Evolutionary conservation across 2,888 invertebrate species (phyloP).

Genomic region (Eupithecia abbreviata): DNA sequence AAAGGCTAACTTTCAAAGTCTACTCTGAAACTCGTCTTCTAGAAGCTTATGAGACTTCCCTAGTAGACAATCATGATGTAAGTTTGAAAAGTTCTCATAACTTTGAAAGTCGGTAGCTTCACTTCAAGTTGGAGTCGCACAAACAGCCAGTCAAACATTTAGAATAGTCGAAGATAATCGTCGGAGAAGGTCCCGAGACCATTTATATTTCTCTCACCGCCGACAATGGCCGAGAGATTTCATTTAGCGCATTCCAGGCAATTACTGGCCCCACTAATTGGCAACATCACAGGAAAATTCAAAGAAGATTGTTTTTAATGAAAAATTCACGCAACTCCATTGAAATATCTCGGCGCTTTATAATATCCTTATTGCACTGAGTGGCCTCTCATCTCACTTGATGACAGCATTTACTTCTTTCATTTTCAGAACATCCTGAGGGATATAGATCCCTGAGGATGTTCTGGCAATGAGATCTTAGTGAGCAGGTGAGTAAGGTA

Average conservation of each 20-base stretch:
- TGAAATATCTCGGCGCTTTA: constrained; percentile 27
- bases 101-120: background rate
- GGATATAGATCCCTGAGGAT: too few species aligned
- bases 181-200: constrained; percentile 32
- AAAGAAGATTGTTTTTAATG: constrained; percentile 69
- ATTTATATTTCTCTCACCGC: constrained; percentile 51
- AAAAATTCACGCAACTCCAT: constrained; percentile 56
- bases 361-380: constrained; percentile 31
- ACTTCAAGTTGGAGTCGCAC: background rate
- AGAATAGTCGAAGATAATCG: constrained; percentile 45
- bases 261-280: constrained; percentile 66
- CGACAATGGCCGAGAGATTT: constrained; percentile 53
- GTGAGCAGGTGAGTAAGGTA: too few species aligned
- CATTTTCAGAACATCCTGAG: background rate
- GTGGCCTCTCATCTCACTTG: constrained; percentile 27
- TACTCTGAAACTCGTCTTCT: background rate
- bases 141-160: constrained; percentile 1
- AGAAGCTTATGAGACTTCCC: background rate
- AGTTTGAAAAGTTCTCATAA: constrained; percentile 5
- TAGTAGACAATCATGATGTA: background rate
- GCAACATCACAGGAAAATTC: constrained; percentile 62
- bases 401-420: background rate
- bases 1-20: background rate
- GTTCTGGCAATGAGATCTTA: too few species aligned
- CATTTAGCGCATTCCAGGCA: constrained; percentile 50